Conservation (phyloP, 2,888 invertebrate genomes). For the Drosophila affinis region DNA sequence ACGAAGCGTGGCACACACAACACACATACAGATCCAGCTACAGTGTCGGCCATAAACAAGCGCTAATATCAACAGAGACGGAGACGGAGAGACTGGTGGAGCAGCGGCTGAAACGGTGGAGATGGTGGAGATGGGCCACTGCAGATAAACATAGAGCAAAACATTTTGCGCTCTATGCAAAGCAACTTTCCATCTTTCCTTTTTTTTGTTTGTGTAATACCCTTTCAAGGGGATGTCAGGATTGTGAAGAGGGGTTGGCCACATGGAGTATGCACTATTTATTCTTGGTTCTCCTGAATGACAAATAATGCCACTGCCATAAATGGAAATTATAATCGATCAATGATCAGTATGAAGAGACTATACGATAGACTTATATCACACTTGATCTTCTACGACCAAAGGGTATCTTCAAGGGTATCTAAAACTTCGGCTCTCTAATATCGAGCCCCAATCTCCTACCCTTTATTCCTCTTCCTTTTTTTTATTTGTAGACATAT, state of each 20-base stretch:
- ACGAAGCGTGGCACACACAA: constrained; percentile 63
- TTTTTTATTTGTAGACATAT: constrained; percentile 20
- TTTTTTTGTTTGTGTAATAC: background rate
- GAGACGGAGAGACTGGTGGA: constrained; percentile 13
- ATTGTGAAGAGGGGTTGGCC: background rate
- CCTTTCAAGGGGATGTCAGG: background rate
- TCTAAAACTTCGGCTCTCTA: too few species aligned
- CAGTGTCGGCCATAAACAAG: constrained; percentile 59
- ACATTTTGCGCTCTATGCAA: constrained; percentile 70
- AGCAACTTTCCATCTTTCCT: constrained; percentile 38
- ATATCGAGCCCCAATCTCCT: background rate
- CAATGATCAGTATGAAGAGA: too few species aligned
- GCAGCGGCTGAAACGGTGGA: constrained; percentile 20
- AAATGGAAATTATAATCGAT: too few species aligned
- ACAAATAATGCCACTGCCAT: too few species aligned
- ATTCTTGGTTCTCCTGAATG: too few species aligned
- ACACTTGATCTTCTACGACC: too few species aligned
- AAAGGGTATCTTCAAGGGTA: background rate
- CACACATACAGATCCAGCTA: constrained; percentile 24
- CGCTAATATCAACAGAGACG: constrained; percentile 63
- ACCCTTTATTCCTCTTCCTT: background rate
- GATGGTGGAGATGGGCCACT: constrained; percentile 65
- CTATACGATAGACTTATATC: too few species aligned
- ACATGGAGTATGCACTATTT: background rate
- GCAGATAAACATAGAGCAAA: constrained; percentile 66